Evolutionary conservation across 2,888 invertebrate species (phyloP).

Genomic region (Caradrina kadenii): DNA sequence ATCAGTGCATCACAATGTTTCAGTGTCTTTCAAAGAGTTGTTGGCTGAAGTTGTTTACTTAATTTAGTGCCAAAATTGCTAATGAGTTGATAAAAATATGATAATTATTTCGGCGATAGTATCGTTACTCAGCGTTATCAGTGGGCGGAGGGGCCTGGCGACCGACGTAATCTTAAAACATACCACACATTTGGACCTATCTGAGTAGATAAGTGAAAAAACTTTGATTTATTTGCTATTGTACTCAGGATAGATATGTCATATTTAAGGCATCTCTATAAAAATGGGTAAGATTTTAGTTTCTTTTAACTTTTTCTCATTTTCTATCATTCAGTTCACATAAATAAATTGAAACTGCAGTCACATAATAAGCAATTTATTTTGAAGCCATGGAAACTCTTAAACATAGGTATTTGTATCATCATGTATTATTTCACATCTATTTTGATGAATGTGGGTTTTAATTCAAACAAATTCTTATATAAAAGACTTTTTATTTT

Average conservation of each 20-base stretch:
- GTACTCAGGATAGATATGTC: conserved; percentile 72
- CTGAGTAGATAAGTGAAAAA: conserved; percentile 65
- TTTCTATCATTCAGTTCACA: not conserved
- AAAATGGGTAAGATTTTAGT: conserved; percentile 77
- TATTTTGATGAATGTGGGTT: too few relatives aligned
- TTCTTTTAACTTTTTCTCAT: not conserved
- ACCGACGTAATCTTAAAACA: conserved; percentile 67
- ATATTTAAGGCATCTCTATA: conserved; percentile 76
- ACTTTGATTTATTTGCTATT: conserved; percentile 68
- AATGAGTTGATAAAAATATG: conserved; percentile 65
- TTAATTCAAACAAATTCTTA: not conserved
- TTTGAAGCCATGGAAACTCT: too few relatives aligned
- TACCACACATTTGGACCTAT: conserved; percentile 48
- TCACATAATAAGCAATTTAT: too few relatives aligned
- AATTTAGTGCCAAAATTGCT: conserved; percentile 39
- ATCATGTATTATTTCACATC: too few relatives aligned
- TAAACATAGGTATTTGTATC: too few relatives aligned
- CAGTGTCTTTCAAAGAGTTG: conserved; percentile 3
- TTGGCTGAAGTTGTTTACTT: conserved; percentile 25
- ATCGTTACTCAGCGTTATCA: conserved; percentile 57
- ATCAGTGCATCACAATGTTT: conserved; percentile 1
- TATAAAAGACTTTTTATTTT: not conserved
- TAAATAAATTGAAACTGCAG: not conserved
- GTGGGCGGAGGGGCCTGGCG: conserved; percentile 63
- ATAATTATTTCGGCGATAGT: conserved; percentile 63